Conservation (phyloP, 2,888 invertebrate genomes). For the Drymonia ruficornis region DNA sequence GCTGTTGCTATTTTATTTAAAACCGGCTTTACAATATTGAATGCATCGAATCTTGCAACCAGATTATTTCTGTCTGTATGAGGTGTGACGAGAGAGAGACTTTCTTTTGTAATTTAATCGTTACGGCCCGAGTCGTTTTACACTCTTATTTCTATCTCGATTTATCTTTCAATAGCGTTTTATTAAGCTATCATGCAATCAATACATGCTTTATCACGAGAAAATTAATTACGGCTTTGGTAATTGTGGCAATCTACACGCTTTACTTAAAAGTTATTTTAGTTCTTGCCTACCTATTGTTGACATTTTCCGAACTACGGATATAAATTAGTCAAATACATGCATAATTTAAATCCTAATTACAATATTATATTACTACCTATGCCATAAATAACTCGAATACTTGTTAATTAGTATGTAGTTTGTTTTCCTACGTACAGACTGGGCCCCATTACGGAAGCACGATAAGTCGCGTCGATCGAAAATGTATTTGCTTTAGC, state of each 20-base stretch:
- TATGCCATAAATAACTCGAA: background rate
- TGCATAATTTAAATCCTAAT: too few relatives aligned
- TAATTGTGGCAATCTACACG: background rate
- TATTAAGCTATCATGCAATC: constrained; percentile 45
- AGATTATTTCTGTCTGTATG: constrained; percentile 58
- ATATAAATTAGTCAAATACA: too few relatives aligned
- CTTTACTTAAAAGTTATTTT: background rate
- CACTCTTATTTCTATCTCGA: constrained; percentile 61
- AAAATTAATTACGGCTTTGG: background rate
- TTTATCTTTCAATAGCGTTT: constrained; percentile 62
- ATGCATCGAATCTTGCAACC: constrained; percentile 54
- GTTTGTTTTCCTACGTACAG: constrained; percentile 22
- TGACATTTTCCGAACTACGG: too few relatives aligned
- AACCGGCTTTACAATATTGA: constrained; percentile 51
- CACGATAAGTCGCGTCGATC: constrained; percentile 22
- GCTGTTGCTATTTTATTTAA: constrained; percentile 63
- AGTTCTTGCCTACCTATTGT: background rate
- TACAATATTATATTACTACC: too few relatives aligned
- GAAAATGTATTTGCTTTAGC: constrained; percentile 21
- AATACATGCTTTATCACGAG: background rate
- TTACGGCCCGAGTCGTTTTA: constrained; percentile 61
- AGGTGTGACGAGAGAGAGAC: constrained; percentile 49
- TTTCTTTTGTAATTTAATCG: constrained; percentile 76
- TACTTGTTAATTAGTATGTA: background rate
- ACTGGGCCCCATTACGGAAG: constrained; percentile 24